Evolutionary conservation across 1,140 invertebrate genomes (phyloP).

Genomic region (Anoplophora glabripennis): DNA sequence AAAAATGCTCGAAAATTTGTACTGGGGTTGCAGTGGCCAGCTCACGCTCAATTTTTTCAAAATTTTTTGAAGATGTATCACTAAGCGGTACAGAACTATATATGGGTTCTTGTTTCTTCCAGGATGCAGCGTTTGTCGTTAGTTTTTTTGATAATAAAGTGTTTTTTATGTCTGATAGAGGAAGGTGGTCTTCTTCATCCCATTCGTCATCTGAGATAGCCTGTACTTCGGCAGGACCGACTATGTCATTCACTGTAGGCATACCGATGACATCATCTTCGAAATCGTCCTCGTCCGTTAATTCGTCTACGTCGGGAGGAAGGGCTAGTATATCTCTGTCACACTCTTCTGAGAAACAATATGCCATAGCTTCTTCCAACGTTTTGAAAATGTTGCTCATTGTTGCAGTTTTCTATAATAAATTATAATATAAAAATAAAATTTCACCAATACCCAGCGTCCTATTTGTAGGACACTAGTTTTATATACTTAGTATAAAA

Average conservation of each 20-base stretch:
- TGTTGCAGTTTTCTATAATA: too few relatives aligned
- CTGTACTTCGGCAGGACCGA: too few relatives aligned
- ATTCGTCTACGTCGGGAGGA: constrained; percentile 24
- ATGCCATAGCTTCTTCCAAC: constrained; percentile 16
- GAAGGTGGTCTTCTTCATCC: not conserved
- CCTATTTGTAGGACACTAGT: too few relatives aligned
- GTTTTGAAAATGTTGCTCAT: constrained; percentile 16
- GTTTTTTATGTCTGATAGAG: not conserved
- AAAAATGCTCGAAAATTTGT: too few relatives aligned
- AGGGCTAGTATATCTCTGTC: constrained; percentile 20
- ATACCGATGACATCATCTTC: constrained; percentile 9
- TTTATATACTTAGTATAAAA: too few relatives aligned
- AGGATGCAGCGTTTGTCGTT: not conserved
- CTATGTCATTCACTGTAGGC: not conserved
- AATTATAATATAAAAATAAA: too few relatives aligned
- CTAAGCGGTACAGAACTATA: not conserved
- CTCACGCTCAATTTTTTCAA: too few relatives aligned
- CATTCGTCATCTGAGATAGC: not conserved
- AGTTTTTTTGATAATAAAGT: not conserved
- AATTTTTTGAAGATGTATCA: not conserved
- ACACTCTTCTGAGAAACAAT: constrained; percentile 20
- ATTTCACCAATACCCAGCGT: too few relatives aligned
- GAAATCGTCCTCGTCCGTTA: too few relatives aligned
- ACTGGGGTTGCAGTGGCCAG: too few relatives aligned
- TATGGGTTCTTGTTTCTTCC: too few relatives aligned